Evolutionary conservation across 2,113 vertebrate species (phyloP).

Genomic region (Coptodon rendalli): DNA sequence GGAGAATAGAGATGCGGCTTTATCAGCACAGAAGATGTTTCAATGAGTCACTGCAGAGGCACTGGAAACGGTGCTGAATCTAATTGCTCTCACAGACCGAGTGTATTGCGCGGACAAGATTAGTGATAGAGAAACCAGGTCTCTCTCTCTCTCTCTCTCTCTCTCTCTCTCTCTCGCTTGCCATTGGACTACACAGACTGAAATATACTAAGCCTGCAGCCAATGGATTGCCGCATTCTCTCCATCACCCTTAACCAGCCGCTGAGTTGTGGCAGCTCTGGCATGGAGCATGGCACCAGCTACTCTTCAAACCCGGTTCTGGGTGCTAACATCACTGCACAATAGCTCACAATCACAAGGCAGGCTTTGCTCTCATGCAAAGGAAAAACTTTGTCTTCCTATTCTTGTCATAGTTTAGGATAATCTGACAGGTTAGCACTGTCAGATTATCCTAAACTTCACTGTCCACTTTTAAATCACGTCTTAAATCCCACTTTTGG

Average conservation of each 20-base stretch:
- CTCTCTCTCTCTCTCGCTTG: slow-evolving; percentile 43
- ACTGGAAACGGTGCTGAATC: slow-evolving; percentile 53
- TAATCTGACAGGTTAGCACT: not conserved
- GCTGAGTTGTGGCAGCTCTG: slow-evolving; percentile 31
- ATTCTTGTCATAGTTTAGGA: not conserved
- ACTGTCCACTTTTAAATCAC: not conserved
- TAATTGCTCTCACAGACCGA: slow-evolving; percentile 62
- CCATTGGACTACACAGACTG: slow-evolving; percentile 85
- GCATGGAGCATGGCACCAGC: not conserved
- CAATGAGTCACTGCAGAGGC: slow-evolving; percentile 65
- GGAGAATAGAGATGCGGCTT: slow-evolving; percentile 29
- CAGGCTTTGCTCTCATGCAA: not conserved
- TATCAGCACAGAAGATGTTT: slow-evolving; percentile 62
- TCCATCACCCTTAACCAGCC: slow-evolving; percentile 75
- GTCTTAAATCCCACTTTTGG: not conserved
- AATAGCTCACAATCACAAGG: not conserved
- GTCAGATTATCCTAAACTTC: not conserved
- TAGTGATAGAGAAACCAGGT: slow-evolving; percentile 74
- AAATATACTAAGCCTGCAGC: slow-evolving; percentile 84
- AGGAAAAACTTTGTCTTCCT: not conserved
- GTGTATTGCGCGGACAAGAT: slow-evolving; percentile 66
- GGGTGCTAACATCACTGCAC: not conserved
- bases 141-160: slow-evolving; percentile 58
- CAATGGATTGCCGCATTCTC: slow-evolving; percentile 82
- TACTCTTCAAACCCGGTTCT: not conserved